phyloP scores from a whole-genome alignment of 2,113 vertebrate genomes.

The Salvelinus namaycush region DNA sequence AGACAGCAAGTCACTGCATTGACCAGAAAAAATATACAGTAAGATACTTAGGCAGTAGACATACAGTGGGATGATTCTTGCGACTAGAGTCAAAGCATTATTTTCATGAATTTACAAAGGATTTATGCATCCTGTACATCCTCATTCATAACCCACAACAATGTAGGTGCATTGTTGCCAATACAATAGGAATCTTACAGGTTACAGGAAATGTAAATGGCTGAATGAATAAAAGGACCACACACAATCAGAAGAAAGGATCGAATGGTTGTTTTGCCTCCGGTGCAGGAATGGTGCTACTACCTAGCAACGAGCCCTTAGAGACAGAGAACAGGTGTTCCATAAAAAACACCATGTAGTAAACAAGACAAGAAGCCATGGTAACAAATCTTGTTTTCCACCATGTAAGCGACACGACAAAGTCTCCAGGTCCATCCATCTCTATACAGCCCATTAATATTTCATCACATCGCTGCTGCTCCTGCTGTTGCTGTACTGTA shows the following conservation, averaged over 20 bases:
- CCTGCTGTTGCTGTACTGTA: constrained; percentile 1
- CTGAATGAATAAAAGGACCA: too few relatives aligned
- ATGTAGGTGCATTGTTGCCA: too few relatives aligned
- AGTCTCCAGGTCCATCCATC: constrained; percentile 37
- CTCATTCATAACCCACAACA: too few relatives aligned
- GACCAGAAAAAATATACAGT: too few relatives aligned
- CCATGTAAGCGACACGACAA: constrained; percentile 26
- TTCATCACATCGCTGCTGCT: constrained; percentile 27
- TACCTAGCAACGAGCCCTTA: constrained; percentile 30
- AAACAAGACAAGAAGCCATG: constrained; percentile 30
- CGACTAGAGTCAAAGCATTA: too few relatives aligned
- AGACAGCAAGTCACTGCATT: too few relatives aligned
- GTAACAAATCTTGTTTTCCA: constrained; percentile 39
- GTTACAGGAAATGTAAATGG: too few relatives aligned
- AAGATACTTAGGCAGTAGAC: too few relatives aligned
- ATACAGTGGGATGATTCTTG: too few relatives aligned
- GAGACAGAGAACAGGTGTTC: constrained; percentile 28
- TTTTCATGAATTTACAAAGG: too few relatives aligned
- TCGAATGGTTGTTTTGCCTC: constrained; percentile 7
- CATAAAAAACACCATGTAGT: constrained; percentile 38
- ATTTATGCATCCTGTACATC: too few relatives aligned
- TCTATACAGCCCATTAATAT: constrained; percentile 31
- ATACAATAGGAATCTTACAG: too few relatives aligned
- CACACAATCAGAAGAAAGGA: not conserved
- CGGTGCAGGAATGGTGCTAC: constrained; percentile 7